A percentile compares a stretch with the other conserved stretches of the same genome.
These are phyloP conservation scores for Urocitellus parryii DNA, from an alignment of 2,113 vertebrate genomes.

Conservation along the genomic window DNA sequence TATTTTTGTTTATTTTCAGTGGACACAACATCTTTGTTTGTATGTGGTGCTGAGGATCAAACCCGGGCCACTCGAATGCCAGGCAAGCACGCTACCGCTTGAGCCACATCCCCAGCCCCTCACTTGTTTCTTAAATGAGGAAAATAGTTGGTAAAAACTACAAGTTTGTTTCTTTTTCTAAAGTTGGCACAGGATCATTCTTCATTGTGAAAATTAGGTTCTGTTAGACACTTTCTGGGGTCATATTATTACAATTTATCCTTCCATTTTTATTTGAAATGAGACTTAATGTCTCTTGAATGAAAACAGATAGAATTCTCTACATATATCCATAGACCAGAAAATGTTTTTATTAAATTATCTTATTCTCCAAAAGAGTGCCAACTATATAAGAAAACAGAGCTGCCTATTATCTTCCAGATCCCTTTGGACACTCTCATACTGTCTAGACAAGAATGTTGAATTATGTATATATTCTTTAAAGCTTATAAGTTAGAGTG, in stretches of 20 bases:
- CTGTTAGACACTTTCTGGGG: not conserved
- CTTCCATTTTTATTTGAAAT: not conserved
- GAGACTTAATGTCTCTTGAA: not conserved
- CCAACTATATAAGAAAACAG: not conserved
- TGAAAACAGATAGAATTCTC: not conserved
- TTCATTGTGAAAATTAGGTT: not conserved
- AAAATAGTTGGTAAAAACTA: not conserved
- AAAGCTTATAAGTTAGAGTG: not conserved
- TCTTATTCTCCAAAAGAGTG: not conserved
- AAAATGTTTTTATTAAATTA: not conserved
- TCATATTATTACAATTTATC: not conserved
- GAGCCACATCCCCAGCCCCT: too few species aligned
- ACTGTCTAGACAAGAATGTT: not conserved
- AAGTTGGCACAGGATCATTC: not conserved
- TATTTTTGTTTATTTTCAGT: too few species aligned
- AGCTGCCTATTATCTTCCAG: not conserved
- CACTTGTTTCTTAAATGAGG: not conserved
- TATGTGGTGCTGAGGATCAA: too few species aligned
- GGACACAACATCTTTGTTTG: too few species aligned
- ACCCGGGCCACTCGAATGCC: too few species aligned
- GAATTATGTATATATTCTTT: not conserved
- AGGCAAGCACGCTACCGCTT: too few species aligned
- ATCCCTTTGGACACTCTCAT: not conserved
- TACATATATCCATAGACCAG: not conserved
- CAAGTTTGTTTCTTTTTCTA: not conserved